Evolutionary conservation across 2,797 vertebrate genomes (phyloP), one percentile per base, ranked within the genome.

Genomic region (Morus bassanus): DNA sequence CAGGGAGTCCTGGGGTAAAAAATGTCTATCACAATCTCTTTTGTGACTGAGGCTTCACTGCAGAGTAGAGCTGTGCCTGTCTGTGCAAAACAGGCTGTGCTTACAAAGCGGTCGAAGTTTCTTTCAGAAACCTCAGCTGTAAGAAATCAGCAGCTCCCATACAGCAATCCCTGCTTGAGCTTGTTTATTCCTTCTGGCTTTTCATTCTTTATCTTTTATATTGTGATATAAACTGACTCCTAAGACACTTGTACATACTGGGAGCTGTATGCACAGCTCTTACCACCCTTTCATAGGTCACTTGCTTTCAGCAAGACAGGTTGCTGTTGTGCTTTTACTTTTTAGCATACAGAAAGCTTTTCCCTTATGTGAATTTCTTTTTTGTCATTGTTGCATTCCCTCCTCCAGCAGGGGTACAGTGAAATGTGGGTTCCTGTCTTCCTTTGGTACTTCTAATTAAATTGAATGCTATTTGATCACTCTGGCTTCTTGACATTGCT

Each of bases 141-240:
- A 65, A 84, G 41, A 89, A 48, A 37, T 78, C 43, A 51, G 61
- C 57, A 51, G 63, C 41, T 93, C 41, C n/a, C 14, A 14, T 65
- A 45, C 8, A 83, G 25, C 65, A 85, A 4, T 74, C 51, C 17
- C 35, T 79, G 45, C 67, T 51, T 92, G 56, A 90, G 15, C 80
- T 93, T 85, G 72, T 91, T 94, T 89, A 46, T 85, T 87, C 75
- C 53, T 93, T 93, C 68, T 89, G 82, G 73, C 45, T 96, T 93
- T 89, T 89, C 57, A 28, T 51, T 95, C 61, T 68, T 91, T 94
- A 81, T 87, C 79, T 91, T 80, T 72, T 80, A 0, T 65, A 61
- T 85, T 2, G 0, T 21, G 27, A 45, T 88, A 72, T 46, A 46
- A 46, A 27, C 41, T 75, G 84, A 33, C n/a, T 91, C 63, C 25